Percentiles rank a stretch among this genome's conserved stretches.
These are phyloP conservation scores for Amblyopsis rosae DNA, from an alignment of 2,113 vertebrate species.

Conservation along the genomic window DNA sequence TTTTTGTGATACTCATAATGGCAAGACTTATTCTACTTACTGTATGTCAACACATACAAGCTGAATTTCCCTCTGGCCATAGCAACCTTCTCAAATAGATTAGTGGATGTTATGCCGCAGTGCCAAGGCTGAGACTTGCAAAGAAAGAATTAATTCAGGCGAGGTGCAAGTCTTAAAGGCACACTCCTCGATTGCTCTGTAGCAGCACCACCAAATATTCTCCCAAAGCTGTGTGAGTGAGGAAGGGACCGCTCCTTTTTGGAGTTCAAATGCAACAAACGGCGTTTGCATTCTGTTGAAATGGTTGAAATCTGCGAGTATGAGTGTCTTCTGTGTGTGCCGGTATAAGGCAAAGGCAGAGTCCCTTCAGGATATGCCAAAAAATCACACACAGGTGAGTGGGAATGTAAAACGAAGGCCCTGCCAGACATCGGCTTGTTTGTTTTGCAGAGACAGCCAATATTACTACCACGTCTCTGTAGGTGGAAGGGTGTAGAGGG, in stretches of 20 bases:
- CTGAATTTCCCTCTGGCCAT: background rate
- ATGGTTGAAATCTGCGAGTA: background rate
- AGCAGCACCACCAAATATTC: too few species aligned
- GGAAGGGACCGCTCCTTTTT: too few species aligned
- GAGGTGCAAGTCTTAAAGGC: background rate
- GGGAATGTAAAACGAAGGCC: background rate
- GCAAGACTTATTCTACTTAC: too few species aligned
- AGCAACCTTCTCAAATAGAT: conserved; percentile 2
- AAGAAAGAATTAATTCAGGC: background rate
- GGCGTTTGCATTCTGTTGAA: too few species aligned
- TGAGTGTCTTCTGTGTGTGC: background rate
- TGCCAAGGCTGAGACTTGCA: background rate
- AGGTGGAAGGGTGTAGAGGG: background rate
- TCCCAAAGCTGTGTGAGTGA: too few species aligned
- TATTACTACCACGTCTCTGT: background rate
- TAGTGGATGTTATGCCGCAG: background rate
- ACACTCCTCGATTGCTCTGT: too few species aligned
- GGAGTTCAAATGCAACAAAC: too few species aligned
- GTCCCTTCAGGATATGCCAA: background rate
- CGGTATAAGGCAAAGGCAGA: too few species aligned
- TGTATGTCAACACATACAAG: background rate
- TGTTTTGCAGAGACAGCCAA: background rate
- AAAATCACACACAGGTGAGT: background rate
- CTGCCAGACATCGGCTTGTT: background rate
- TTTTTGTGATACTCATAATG: too few species aligned